Evolutionary conservation across 2,888 invertebrate species (phyloP).

Genomic region (Oligia strigilis): DNA sequence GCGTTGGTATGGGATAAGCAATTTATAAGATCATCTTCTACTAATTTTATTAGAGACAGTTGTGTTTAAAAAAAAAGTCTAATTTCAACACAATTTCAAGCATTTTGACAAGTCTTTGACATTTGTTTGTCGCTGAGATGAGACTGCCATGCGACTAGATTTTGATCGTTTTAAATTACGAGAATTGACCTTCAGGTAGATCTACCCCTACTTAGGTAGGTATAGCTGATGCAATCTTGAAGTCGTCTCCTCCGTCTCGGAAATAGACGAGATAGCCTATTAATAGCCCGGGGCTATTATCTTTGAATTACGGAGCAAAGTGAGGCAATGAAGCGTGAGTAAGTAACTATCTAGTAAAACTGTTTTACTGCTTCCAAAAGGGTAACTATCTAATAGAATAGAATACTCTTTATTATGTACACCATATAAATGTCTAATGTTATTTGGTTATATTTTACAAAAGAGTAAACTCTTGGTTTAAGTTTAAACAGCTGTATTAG

Average conservation of each 20-base stretch:
- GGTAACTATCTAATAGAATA: background rate
- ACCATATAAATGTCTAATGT: background rate
- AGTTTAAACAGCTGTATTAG: background rate
- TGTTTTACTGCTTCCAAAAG: constrained; percentile 20
- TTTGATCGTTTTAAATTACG: no score
- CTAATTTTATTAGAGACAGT: no score
- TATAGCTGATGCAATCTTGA: constrained; percentile 28
- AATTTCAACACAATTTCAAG: no score
- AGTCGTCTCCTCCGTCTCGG: constrained; percentile 40
- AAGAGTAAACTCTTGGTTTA: background rate
- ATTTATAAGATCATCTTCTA: no score
- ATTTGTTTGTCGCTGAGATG: no score
- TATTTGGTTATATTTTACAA: background rate
- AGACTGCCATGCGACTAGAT: no score
- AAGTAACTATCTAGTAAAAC: constrained; percentile 25
- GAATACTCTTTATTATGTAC: no score
- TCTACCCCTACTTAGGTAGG: background rate
- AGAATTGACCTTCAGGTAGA: background rate
- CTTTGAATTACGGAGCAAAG: constrained; percentile 41
- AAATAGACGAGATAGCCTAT: constrained; percentile 44
- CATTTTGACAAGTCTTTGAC: no score
- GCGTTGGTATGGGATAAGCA: no score
- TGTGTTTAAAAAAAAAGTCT: no score
- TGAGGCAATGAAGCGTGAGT: constrained; percentile 32
- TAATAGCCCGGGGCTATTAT: constrained; percentile 43